Evolutionary conservation across 2,888 invertebrate species (phyloP), one percentile per base, ranked within the genome.

Genomic region (Drosophila fungiperda): DNA sequence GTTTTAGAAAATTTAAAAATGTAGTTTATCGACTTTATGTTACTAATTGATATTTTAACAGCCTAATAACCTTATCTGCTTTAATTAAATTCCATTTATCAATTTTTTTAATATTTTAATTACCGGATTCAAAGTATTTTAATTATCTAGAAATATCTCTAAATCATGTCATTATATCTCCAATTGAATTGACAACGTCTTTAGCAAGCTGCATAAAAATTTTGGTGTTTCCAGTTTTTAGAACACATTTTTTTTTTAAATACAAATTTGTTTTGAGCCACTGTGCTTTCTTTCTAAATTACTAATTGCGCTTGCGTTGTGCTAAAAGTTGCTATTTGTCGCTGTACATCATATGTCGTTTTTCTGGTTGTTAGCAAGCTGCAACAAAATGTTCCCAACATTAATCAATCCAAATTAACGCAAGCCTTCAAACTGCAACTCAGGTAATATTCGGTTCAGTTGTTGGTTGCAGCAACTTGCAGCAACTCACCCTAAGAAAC

Each of bases 321-420:
- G 42, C 48, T 59, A 50, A 54, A 72, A 50, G 55, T 67, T 48
- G 40, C 38, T 32, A 54, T 71, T 70, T 70, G 71, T 71, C 52
- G 57, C 48, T 69, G 42, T 62, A 32, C 63, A 53, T 52, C 63
- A 48, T 69, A 57, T 62, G 76, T 33, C 32, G 1, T 61, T 38
- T 48, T 58, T 50, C 48, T 38, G n/a, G 6, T 53, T 36, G n/a
- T 32, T 52, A 23, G 12, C 61, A 48, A 40, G 48, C 12, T 64
- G 48, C 40, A 12, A 33, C 20, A 55, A 35, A 53, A 58, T 55
- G 60, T 62, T 36, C 9, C 35, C 35, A 45, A 60, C 75, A 78
- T 78, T 71, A 67, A 71, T 78, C 77, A 78, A 75, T 78, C 67
- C 61, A 68, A 75, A 68, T 73, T 68, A 71, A 38, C 40, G 58